These are phyloP conservation scores for Hipposideros armiger DNA, from an alignment of 2,113 vertebrate species.

Conservation along the genomic window DNA sequence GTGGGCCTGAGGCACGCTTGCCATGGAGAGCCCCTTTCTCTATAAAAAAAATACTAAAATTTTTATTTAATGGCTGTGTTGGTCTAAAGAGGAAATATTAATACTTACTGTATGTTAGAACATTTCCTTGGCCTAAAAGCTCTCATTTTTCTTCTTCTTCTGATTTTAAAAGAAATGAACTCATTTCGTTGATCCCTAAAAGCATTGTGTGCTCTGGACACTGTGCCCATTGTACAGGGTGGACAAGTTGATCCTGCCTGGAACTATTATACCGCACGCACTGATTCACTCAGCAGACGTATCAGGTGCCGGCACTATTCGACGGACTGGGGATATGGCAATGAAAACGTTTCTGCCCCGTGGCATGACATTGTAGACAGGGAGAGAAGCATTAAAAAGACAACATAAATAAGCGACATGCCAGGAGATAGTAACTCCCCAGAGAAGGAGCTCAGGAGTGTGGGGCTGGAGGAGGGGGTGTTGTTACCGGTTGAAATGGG, in stretches of 20 bases:
- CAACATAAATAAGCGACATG: rapidly evolving
- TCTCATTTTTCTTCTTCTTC: rapidly evolving
- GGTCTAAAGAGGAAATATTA: not conserved
- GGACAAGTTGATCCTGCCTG: not conserved
- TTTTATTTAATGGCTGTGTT: not conserved
- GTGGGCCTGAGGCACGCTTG: rapidly evolving
- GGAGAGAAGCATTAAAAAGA: not conserved
- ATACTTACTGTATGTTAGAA: rapidly evolving
- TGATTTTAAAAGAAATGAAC: not conserved
- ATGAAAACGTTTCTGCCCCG: too few species aligned
- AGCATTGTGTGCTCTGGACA: rapidly evolving
- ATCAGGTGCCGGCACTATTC: not conserved
- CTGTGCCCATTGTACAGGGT: not conserved
- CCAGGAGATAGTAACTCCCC: not conserved
- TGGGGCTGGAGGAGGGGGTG: not conserved
- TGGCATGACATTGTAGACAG: not conserved
- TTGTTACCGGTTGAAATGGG: rapidly evolving
- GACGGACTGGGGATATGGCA: not conserved
- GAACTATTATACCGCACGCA: rapidly evolving
- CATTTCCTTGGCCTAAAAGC: not conserved
- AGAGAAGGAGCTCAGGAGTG: not conserved
- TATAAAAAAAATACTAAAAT: not conserved
- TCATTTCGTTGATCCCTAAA: not conserved
- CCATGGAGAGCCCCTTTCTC: not conserved
- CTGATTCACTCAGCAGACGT: rapidly evolving